A percentile compares a stretch with the other conserved stretches of the same genome.
phyloP scores from a whole-genome alignment of 2,888 invertebrate genomes.

The Caenorhabditis imperialis region DNA sequence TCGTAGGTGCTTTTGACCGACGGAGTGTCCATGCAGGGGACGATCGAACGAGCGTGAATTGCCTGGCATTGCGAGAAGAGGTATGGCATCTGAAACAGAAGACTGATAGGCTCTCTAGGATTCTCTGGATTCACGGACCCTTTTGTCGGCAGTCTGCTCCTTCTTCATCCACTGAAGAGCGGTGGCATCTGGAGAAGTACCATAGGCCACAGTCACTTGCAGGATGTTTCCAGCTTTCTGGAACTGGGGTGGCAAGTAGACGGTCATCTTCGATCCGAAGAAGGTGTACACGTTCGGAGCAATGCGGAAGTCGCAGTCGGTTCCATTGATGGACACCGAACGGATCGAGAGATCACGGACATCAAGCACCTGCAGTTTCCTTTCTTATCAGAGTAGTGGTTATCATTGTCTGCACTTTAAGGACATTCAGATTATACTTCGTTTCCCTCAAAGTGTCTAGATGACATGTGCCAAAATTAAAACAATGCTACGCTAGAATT shows the following conservation, averaged over 20 bases:
- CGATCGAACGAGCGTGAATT: slow-evolving; percentile 81
- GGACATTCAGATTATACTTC: no score
- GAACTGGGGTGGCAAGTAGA: slow-evolving; percentile 60
- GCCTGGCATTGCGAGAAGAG: slow-evolving; percentile 72
- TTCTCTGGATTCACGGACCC: slow-evolving; percentile 84
- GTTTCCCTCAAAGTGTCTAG: neutral
- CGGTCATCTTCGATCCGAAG: slow-evolving; percentile 67
- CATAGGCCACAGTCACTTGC: slow-evolving; percentile 66
- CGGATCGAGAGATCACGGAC: slow-evolving; percentile 70
- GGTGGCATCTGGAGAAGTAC: slow-evolving; percentile 78
- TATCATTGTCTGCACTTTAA: slow-evolving; percentile 14
- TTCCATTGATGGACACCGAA: slow-evolving; percentile 64
- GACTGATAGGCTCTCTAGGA: neutral
- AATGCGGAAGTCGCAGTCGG: slow-evolving; percentile 63
- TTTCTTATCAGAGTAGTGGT: no score
- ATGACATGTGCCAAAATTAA: neutral
- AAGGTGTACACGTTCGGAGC: slow-evolving; percentile 68
- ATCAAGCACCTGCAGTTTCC: slow-evolving; percentile 71
- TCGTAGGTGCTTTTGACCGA: slow-evolving; percentile 89
- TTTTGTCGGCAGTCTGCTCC: slow-evolving; percentile 89
- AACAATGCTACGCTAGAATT: neutral
- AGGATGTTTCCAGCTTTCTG: slow-evolving; percentile 55
- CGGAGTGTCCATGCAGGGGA: slow-evolving; percentile 96
- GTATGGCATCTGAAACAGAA: slow-evolving; percentile 54
- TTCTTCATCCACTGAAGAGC: slow-evolving; percentile 92